Conservation (phyloP, 2,888 invertebrate species). For the Silvanus unidentatus region DNA sequence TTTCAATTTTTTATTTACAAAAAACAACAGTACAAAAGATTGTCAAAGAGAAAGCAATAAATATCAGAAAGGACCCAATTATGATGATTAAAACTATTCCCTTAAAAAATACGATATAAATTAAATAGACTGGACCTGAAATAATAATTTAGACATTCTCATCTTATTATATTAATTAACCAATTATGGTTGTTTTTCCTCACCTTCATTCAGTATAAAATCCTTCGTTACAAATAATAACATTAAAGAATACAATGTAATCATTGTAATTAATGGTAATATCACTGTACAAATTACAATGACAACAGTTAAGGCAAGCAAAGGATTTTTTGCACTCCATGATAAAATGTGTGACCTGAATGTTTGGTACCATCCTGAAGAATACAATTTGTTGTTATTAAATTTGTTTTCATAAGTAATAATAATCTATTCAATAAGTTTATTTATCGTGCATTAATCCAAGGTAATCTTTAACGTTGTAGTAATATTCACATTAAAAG, state of each 20-base stretch:
- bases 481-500: no score
- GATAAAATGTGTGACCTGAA: no score
- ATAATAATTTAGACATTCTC: no score
- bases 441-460: no score
- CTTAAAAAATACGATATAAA: constrained; percentile 24
- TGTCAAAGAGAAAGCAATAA: constrained; percentile 19
- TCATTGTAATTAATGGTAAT: constrained; percentile 23
- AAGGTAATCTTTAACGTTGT: no score
- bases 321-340: constrained; percentile 17
- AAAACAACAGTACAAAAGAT: constrained; percentile 23
- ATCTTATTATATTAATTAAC: background rate
- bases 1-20: background rate
- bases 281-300: constrained; percentile 18
- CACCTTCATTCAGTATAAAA: constrained; percentile 19
- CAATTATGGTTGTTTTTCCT: background rate
- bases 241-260: constrained; percentile 24
- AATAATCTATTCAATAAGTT: no score
- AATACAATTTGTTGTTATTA: no score
- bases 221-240: constrained; percentile 17
- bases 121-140: constrained; percentile 21
- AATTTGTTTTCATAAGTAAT: no score
- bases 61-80: constrained; percentile 21
- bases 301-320: constrained; percentile 16
- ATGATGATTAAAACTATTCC: constrained; percentile 19
- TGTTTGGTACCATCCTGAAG: no score